phyloP scores from a whole-genome alignment of 2,113 vertebrate genomes.

The Candoia aspera region DNA sequence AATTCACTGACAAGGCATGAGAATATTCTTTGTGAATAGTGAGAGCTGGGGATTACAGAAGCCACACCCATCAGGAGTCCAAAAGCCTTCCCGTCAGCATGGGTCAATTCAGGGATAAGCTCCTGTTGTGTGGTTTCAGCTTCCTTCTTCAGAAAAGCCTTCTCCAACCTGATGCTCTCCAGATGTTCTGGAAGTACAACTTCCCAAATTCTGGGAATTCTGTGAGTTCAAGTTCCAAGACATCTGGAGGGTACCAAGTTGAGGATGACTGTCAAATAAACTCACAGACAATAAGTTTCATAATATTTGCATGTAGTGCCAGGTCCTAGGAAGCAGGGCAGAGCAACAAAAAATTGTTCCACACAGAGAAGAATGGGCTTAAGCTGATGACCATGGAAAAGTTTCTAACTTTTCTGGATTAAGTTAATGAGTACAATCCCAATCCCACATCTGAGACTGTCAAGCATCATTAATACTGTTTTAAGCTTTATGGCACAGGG shows the following conservation, averaged over 20 bases:
- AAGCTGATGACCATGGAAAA: not conserved
- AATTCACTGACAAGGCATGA: not conserved
- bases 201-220: not conserved
- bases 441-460: not conserved
- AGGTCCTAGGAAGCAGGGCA: not conserved
- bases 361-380: not conserved
- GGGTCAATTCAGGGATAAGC: not conserved
- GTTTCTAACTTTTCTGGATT: not conserved
- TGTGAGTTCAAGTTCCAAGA: not conserved
- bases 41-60: not conserved
- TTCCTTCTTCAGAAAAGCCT: not conserved
- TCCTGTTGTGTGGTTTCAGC: not conserved
- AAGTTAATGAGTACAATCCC: not conserved
- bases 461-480: not conserved
- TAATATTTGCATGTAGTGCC: not conserved
- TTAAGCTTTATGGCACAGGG: not conserved
- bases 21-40: not conserved
- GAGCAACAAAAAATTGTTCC: not conserved
- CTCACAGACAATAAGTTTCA: not conserved
- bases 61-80: not conserved
- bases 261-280: not conserved
- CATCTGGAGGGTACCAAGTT: not conserved
- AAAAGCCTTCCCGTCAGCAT: not conserved
- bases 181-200: not conserved
- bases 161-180: not conserved